A percentile compares a stretch with the other conserved stretches of the same genome.
These are phyloP conservation scores for Nothoprocta perdicaria DNA, from an alignment of 2,113 vertebrate genomes.

Conservation along the genomic window DNA sequence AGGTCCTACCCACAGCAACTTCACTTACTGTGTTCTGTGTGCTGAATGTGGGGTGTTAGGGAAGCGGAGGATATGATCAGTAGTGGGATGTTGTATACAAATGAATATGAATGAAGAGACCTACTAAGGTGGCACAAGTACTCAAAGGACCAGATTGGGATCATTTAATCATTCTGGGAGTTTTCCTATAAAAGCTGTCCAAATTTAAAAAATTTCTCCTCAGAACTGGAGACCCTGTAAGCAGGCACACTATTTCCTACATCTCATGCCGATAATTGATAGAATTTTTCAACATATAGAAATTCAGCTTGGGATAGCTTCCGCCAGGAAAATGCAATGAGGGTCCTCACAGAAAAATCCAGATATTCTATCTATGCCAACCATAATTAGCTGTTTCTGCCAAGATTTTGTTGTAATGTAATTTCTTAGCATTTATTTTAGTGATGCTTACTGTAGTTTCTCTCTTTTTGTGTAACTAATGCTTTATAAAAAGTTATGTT, in stretches of 20 bases:
- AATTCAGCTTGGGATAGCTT: background rate
- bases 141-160: background rate
- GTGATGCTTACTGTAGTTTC: slow-evolving; percentile 11
- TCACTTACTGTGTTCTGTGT: background rate
- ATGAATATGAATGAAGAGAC: background rate
- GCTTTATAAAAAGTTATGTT: background rate
- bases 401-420: slow-evolving; percentile 50
- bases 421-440: slow-evolving; percentile 54
- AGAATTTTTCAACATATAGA: background rate
- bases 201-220: background rate
- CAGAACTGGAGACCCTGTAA: background rate
- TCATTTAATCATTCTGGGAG: background rate
- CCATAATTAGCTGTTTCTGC: slow-evolving; percentile 44
- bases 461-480: slow-evolving; percentile 14
- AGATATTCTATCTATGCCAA: slow-evolving; percentile 16
- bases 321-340: slow-evolving; percentile 5
- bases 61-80: background rate
- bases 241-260: background rate
- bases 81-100: background rate
- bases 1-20: background rate
- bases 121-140: background rate
- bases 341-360: background rate
- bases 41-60: background rate
- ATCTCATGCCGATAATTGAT: background rate
- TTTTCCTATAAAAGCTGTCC: background rate